A percentile compares a stretch with the other conserved stretches of the same genome.
phyloP scores from a whole-genome alignment of 2,113 vertebrate species.

The Cervus canadensis region DNA sequence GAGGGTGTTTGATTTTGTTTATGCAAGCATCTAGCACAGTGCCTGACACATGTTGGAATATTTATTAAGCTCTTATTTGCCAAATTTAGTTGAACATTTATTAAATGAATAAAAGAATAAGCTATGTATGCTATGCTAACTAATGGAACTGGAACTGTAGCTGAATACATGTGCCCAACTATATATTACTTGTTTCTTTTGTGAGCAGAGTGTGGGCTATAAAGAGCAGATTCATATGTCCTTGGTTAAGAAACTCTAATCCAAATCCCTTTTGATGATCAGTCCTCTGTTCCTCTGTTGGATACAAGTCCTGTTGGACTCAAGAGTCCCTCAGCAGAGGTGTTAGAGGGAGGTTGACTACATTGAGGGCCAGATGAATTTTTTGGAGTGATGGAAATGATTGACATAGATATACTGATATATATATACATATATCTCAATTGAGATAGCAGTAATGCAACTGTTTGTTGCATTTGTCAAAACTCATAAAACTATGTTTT shows the following conservation, averaged over 20 bases:
- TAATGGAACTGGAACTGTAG: neutral
- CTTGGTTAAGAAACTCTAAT: neutral
- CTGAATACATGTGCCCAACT: neutral
- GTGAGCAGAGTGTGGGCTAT: neutral
- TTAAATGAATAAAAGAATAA: slow-evolving; percentile 13
- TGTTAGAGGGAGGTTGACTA: neutral
- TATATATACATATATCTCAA: neutral
- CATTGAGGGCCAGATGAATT: neutral
- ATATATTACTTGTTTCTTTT: neutral
- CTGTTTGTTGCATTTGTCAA: neutral
- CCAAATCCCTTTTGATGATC: neutral
- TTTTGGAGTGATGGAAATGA: neutral
- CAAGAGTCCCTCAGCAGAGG: neutral
- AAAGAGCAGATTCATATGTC: neutral
- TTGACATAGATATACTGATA: neutral
- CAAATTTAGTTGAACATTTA: neutral
- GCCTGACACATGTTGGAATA: neutral
- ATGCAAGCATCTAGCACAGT: neutral
- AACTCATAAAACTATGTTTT: neutral
- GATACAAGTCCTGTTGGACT: neutral
- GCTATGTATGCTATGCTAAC: neutral
- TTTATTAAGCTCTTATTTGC: neutral
- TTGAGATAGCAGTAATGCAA: neutral
- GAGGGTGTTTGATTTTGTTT: neutral
- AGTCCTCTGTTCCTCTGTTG: neutral